Base-by-base conservation (phyloP, 2,797 vertebrate genomes). In the Tapirus indicus region DNA sequence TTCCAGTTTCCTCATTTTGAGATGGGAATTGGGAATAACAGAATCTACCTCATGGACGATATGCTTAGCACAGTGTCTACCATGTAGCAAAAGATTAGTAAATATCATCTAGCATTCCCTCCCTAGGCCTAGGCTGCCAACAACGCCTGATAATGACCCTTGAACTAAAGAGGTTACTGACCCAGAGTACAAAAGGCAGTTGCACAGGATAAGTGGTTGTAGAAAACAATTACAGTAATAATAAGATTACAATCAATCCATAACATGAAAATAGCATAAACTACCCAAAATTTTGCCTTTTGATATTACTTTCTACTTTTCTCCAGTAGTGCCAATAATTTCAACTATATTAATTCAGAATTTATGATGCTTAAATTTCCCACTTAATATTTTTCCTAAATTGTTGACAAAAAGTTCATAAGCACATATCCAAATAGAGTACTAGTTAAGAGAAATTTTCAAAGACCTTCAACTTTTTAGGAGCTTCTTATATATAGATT, bases 151-250 rank as follows among this genome's bases (percentile, higher is more conserved):
- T 86, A 87, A 96, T 91, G 84, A 95, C 92, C 89, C 47, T 89
- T 96, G 89, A 97, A 75, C 69, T 89, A 83, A 96, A 94, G 44
- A 93, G 88, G 75, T 95, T 87, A 97, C 10, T 95, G 94, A 94
- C 71, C 95, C 80, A 52, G 25, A 78, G 71, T 72, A 91, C 80
- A 96, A 97, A 94, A 69, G 21, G 88, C 52, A 96, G 27, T 32
- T 91, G 29, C 80, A 90, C 69, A 97, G 66, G 14, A 6, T 23
- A 58, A 84, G n/a, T n/a, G 56, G 35, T 41, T 71, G 17, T 9
- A 49, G 62, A 90, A 78, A 88, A 91, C 93, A 84, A 87, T 38
- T 11, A 79, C 6, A 68, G 23, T 35, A 86, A 41, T 21, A 93
- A 94, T 88, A 93, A 87, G 74, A 75, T 79, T 60, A 64, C 5